Evolutionary conservation across 2,797 vertebrate species (phyloP).

Genomic region (Parauchenoglanis punctatus): DNA sequence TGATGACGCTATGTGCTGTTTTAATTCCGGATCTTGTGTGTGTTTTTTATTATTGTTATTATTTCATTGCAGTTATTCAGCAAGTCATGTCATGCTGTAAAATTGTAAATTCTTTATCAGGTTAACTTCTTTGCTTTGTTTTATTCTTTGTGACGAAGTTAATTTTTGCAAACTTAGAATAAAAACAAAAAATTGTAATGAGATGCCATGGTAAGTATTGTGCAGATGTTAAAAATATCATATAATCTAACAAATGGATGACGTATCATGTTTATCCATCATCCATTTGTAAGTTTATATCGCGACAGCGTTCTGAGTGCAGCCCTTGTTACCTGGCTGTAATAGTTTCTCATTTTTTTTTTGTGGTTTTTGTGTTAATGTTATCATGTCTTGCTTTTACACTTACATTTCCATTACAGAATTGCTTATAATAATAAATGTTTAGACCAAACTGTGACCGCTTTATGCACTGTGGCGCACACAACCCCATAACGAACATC

Average conservation of each 20-base stretch:
- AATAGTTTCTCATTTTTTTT: not conserved
- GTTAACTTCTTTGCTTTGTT: not conserved
- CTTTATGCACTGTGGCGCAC: not conserved
- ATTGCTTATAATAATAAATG: not conserved
- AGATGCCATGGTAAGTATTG: not conserved
- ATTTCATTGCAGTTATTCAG: no score
- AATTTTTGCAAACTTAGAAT: no score
- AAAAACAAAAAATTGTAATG: no score
- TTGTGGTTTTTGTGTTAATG: not conserved
- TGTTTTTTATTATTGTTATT: not conserved
- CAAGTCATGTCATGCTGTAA: not conserved
- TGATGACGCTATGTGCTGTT: not conserved
- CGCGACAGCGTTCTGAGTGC: not conserved
- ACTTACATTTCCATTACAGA: not conserved
- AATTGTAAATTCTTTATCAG: not conserved
- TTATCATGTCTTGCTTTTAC: not conserved
- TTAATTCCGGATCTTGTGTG: not conserved
- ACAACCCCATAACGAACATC: not conserved
- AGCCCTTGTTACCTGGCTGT: not conserved
- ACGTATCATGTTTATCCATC: no score
- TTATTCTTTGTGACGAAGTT: not conserved
- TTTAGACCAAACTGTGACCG: not conserved
- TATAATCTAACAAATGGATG: no score
- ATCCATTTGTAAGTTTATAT: no score
- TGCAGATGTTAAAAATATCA: no score